Percentiles rank a stretch among this genome's conserved stretches.
Conservation (phyloP, 2,113 vertebrate genomes). For the Antennarius striatus region DNA sequence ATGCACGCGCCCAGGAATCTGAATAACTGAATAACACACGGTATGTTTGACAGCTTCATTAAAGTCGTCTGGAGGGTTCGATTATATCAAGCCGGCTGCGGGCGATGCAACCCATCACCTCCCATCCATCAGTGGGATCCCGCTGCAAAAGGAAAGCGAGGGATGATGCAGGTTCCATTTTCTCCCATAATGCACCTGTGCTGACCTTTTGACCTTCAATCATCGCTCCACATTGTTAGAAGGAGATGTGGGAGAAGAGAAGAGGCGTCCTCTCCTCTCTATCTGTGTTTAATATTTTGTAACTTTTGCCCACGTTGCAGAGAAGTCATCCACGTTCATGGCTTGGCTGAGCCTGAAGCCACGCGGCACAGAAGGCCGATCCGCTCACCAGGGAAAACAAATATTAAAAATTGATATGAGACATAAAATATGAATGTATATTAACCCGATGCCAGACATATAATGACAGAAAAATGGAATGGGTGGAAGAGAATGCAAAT, state of each 20-base stretch:
- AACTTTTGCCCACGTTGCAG: neutral
- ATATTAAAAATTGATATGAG: slow-evolving; percentile 10
- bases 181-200: neutral
- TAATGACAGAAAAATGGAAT: neutral
- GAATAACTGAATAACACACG: slow-evolving; percentile 34
- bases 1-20: slow-evolving; percentile 1
- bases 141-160: neutral
- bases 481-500: neutral
- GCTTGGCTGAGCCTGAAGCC: slow-evolving; percentile 8
- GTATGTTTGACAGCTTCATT: slow-evolving; percentile 47
- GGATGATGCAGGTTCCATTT: neutral
- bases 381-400: slow-evolving; percentile 33
- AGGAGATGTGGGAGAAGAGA: neutral
- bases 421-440: slow-evolving; percentile 23
- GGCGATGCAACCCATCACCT: neutral
- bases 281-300: slow-evolving; percentile 9
- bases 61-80: slow-evolving; percentile 21
- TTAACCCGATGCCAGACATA: neutral
- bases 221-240: neutral
- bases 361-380: neutral
- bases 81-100: slow-evolving; percentile 12
- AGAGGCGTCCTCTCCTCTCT: neutral
- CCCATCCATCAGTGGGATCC: neutral
- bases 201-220: neutral
- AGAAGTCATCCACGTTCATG: slow-evolving; percentile 30